Evolutionary conservation across 2,797 vertebrate genomes (phyloP), one percentile per base, ranked within the genome.

Genomic region (Alcedo atthis): DNA sequence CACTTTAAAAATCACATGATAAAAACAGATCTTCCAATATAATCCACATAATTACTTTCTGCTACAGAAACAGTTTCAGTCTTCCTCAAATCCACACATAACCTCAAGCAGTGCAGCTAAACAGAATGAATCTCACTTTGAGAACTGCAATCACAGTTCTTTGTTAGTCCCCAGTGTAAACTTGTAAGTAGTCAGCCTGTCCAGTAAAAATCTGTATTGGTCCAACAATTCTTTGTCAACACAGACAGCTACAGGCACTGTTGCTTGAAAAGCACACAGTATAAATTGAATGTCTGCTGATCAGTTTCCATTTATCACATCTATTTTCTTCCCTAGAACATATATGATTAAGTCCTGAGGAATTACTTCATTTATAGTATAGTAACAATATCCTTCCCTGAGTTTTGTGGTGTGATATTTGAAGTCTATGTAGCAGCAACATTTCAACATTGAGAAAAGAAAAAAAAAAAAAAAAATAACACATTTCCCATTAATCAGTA

Each of bases 401-500:
- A 91, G 63, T 55, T 89, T 57, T 61, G 25, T 32, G 20, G 19
- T 1, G 2, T 0, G 2, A 66, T 37, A 32, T 43, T 80, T 54
- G 5, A 69, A 85, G 48, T 54, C 66, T 66, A 13, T 3, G 20
- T 20, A 45, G 53, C 62, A 95, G 73, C 55, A 62, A 37, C 49
- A 35, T 74, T 89, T 96, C 85, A 85, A 46, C 88, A 81, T 59
- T 84, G 81, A 94, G 15, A 15, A 40, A 40, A 40, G 37, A 40
- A 40, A 40, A 37, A 14, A 37, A 40, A 14, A 37, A 40, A 40
- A 40, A 40, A 10, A 89, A 96, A 85, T 78, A 75, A 91, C 80
- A 49, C 15, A 6, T 93, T 83, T 85, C 81, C 75, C 81, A 94
- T 95, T 96, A 96, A 95, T 92, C 92, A 95, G 51, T 87, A 96